Evolutionary conservation across 1,140 invertebrate species (phyloP), one percentile per base, ranked within the genome.

Genomic region (Nymphalis io): DNA sequence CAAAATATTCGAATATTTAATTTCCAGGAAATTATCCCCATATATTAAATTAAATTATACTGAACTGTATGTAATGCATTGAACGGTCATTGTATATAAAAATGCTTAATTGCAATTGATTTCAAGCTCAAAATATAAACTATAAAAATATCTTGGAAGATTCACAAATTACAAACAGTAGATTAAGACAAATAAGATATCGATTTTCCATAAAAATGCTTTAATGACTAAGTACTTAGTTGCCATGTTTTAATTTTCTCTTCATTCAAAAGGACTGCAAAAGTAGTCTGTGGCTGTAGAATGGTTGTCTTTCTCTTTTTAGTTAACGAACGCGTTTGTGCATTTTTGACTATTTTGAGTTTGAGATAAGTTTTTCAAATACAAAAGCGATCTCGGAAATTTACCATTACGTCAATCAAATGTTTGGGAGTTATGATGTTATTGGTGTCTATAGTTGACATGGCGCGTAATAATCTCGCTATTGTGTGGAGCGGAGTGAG

Each of bases 241-340:
- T 55, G 51, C 51, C 51, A 55, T 27, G 51, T 55, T 55, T 55
- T 55, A 55, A 55, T 5, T 55, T 55, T 23, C 13, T n/a, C 10
- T 3, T 27, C 12, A 16, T 27, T 55, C 51, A 55, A 55, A 55
- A 55, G 18, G 13, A 27, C 21, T 2, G 23, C 65, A 60, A 75
- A 78, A 38, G 16, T 38, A 51, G 16, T 63, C 60, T 63, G 60
- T 63, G 58, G 58, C 33, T 82, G 73, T 84, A 74, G 75, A 76
- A 78, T 82, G 75, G 62, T 51, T 73, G 81, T 90, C 85, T 87
- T 86, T 88, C 84, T 90, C 87, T 85, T 85, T 90, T 88, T 86
- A 84, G 75, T 78, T 73, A 83, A 87, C 69, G 80, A 81, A 82
- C 78, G 82, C 81, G 83, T 79, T 87, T 78, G 77, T 77, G 66